Evolutionary conservation across 1,140 invertebrate species (phyloP), one percentile per base, ranked within the genome.

Genomic region (Gryon sp.): DNA sequence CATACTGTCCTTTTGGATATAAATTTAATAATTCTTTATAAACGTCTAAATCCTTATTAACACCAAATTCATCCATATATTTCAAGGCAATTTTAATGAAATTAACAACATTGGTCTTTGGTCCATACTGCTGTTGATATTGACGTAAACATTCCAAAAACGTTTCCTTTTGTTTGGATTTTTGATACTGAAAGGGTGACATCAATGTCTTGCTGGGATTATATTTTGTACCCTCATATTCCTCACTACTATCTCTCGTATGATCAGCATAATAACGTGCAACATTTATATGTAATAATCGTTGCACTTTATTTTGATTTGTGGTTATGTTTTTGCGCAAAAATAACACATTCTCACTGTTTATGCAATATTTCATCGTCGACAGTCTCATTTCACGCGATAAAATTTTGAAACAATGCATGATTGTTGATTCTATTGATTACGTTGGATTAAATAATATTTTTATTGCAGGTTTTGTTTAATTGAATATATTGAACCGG

Each of bases 1-100:
- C 91, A 85, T 97, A 94, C 85, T 93, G 94, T 34, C 94, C 97
- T 88, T 98, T 97, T 0, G 98, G 98, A 85, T 99, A 93, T 9
- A 99, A 91, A 84, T 98, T 92, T 12, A 99, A 88, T 16, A 99
- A 70, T 26, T 92, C 90, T 89, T 99, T 99, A 84, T 99, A 99
- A 0, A 93, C 92, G 80, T 97, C 94, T 8, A 99, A 80, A 89
- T 99, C 98, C 84, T 94, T 93, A 36, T 98, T 91, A 0, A 97
- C 95, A 0, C 94, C 94, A 90, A 96, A 99, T 38, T 95, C 93
- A 76, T 98, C 92, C 95, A 99, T 95, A 76, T 95, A 91, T 36
- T 93, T 92, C 18, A 99, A 82, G 0, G 97, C 97, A 1, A 94
- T 91, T 83, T 96, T 93, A 73, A 99, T 97, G 88, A 99, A 99